phyloP scores from a whole-genome alignment of 1,140 invertebrate genomes.

The Helicoverpa armigera region DNA sequence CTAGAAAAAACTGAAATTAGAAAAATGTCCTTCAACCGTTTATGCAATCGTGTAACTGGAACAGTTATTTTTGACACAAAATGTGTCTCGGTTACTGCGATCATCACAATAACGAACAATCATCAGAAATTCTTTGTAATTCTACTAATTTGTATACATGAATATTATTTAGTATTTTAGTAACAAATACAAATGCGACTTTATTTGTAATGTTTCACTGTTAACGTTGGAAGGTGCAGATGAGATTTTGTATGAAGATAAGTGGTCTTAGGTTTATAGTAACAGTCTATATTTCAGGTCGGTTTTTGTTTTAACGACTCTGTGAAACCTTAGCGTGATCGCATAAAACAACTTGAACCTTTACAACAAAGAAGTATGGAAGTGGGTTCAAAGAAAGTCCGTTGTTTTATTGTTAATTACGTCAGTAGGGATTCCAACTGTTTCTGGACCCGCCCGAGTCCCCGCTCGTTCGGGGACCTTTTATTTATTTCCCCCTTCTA shows the following conservation, averaged over 20 bases:
- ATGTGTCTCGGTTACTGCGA: background rate
- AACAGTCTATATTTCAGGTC: too few relatives aligned
- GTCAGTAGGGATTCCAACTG: background rate
- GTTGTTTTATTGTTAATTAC: conserved; percentile 28
- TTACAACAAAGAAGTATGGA: conserved; percentile 11
- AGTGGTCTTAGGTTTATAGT: too few relatives aligned
- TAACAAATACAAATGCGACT: background rate
- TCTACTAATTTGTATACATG: too few relatives aligned
- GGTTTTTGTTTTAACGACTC: too few relatives aligned
- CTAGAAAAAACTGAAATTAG: too few relatives aligned
- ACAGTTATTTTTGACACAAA: background rate
- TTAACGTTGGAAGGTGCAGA: too few relatives aligned
- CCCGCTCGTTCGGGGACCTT: background rate
- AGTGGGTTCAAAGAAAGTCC: conserved; percentile 9
- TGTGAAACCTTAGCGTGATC: background rate
- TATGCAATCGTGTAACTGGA: background rate
- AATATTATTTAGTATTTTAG: too few relatives aligned
- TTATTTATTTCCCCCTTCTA: background rate
- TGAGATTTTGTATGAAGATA: too few relatives aligned
- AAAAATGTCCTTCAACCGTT: background rate
- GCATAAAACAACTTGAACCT: background rate
- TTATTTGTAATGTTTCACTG: too few relatives aligned
- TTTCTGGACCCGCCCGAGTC: background rate
- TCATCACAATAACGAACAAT: background rate
- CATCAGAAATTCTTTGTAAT: background rate